phyloP scores from a whole-genome alignment of 2,113 vertebrate species.

The Nesoenas mayeri region DNA sequence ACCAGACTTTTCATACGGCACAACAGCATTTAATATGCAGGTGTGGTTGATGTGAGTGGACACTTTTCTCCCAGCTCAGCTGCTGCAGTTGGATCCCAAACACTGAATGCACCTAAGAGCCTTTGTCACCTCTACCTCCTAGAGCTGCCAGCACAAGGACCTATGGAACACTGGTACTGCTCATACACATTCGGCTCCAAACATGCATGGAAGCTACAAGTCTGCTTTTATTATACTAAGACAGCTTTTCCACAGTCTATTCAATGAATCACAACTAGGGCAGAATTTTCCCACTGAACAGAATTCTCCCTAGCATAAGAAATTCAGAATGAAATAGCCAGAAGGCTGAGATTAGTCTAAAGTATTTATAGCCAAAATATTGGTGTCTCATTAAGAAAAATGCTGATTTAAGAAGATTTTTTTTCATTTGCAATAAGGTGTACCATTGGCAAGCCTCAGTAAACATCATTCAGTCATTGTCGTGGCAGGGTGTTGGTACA shows the following conservation, averaged over 20 bases:
- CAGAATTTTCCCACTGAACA: neutral
- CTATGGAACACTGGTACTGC: neutral
- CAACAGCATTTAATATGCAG: neutral
- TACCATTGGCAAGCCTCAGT: neutral
- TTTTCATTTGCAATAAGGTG: neutral
- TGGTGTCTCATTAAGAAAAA: neutral
- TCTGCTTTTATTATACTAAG: neutral
- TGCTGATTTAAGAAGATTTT: neutral
- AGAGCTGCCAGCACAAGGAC: neutral
- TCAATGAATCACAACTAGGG: neutral
- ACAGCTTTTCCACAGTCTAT: neutral
- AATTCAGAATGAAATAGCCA: neutral
- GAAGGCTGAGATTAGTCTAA: neutral
- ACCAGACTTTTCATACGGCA: neutral
- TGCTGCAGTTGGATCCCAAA: neutral
- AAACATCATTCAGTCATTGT: rapidly evolving
- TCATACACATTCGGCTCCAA: neutral
- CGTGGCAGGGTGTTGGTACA: neutral
- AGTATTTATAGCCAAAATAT: neutral
- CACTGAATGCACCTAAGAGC: no score
- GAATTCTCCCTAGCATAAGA: neutral
- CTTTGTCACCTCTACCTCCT: neutral
- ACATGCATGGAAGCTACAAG: neutral
- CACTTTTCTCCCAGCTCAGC: neutral
- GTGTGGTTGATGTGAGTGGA: neutral